Percentiles rank a stretch among this genome's conserved stretches.
Conservation (phyloP, 1,140 invertebrate genomes). For the Melanaphis sacchari region DNA sequence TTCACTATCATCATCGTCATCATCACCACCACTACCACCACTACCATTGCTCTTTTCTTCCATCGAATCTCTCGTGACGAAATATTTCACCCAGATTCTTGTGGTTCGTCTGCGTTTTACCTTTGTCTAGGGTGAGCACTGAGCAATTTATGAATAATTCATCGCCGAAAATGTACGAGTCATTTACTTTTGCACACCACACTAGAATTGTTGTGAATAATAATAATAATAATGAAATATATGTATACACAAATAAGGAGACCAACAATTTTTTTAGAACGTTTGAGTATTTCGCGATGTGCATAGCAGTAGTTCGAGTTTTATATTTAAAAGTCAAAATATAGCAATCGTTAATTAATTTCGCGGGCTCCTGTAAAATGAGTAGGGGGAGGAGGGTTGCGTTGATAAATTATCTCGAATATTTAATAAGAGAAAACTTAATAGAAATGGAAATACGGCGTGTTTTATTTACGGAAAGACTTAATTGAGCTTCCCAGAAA, state of each 20-base stretch:
- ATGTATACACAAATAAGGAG: not conserved
- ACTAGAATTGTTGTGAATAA: constrained; percentile 22
- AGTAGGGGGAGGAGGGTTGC: not conserved
- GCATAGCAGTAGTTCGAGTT: not conserved
- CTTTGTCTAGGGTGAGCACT: constrained; percentile 43
- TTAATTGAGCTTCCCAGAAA: constrained; percentile 49
- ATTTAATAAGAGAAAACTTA: constrained; percentile 58
- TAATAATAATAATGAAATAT: constrained; percentile 26
- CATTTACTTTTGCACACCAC: constrained; percentile 39
- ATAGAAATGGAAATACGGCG: constrained; percentile 57
- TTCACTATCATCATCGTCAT: constrained; percentile 47
- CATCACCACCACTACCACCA: not conserved
- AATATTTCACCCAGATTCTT: constrained; percentile 5
- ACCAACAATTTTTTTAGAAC: not conserved
- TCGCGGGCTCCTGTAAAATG: constrained; percentile 31
- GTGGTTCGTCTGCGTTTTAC: constrained; percentile 46
- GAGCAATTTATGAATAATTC: constrained; percentile 51
- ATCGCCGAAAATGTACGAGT: constrained; percentile 36
- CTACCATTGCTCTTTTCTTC: not conserved
- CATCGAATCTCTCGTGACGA: not conserved
- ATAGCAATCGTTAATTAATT: constrained; percentile 56
- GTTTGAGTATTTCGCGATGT: not conserved
- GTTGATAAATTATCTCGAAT: constrained; percentile 57
- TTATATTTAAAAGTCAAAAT: constrained; percentile 53
- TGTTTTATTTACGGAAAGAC: constrained; percentile 57